phyloP scores from a whole-genome alignment of 2,113 vertebrate species.

The Pantherophis guttatus region DNA sequence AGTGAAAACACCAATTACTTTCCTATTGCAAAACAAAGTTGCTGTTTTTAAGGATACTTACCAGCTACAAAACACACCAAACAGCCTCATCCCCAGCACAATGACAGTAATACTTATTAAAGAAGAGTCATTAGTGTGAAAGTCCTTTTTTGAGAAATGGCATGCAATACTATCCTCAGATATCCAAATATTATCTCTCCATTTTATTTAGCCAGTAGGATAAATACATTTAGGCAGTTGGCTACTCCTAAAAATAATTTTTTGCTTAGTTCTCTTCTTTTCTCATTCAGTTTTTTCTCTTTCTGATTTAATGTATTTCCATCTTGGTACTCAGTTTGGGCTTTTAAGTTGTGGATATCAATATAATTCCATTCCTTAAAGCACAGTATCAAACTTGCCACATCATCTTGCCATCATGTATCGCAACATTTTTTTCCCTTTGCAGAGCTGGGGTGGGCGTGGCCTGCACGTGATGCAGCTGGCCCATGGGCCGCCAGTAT shows the following conservation, averaged over 20 bases:
- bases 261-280: background rate
- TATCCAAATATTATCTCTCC: background rate
- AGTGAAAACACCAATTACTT: constrained; percentile 32
- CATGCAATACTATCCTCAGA: background rate
- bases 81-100: background rate
- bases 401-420: too few species aligned
- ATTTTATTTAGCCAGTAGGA: background rate
- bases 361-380: background rate
- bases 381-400: too few species aligned
- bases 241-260: background rate
- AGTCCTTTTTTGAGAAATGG: background rate
- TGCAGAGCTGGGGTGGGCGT: too few species aligned
- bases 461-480: too few species aligned
- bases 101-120: background rate
- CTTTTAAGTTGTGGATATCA: background rate
- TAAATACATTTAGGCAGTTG: background rate
- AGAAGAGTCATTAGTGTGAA: background rate
- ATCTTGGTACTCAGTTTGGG: background rate
- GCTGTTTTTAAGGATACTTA: background rate
- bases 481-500: too few species aligned
- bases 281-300: background rate
- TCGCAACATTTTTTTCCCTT: too few species aligned
- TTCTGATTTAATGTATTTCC: background rate
- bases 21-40: constrained; percentile 12
- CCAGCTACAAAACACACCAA: background rate